These are phyloP conservation scores for Peromyscus attwateri DNA, from an alignment of 2,797 vertebrate species.

Conservation along the genomic window DNA sequence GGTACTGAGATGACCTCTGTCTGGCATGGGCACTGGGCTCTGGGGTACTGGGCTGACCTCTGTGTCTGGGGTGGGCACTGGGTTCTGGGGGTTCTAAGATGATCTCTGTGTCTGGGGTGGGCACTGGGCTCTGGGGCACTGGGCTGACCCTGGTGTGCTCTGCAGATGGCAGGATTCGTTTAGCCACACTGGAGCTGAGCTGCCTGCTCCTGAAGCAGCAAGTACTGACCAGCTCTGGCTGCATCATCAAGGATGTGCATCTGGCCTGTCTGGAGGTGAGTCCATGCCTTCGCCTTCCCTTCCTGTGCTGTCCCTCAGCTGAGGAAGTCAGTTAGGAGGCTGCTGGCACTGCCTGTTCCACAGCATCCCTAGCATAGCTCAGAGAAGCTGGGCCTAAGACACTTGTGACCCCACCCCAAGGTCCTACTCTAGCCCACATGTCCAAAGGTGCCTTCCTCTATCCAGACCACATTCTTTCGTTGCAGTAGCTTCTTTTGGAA, in stretches of 20 bases:
- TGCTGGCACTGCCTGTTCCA: neutral
- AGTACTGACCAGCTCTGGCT: constrained; percentile 91
- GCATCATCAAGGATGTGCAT: constrained; percentile 97
- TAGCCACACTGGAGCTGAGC: constrained; percentile 96
- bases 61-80: neutral
- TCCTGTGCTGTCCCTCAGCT: fast-evolving
- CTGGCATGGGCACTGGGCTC: fast-evolving
- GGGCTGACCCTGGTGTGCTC: constrained; percentile 69
- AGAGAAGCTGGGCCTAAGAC: neutral
- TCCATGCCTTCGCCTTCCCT: neutral
- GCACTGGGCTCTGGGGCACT: neutral
- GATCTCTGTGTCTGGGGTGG: neutral
- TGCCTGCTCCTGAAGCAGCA: constrained; percentile 97
- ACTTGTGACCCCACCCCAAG: neutral
- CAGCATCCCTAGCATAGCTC: neutral
- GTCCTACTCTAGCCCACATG: fast-evolving
- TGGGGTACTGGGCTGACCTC: constrained; percentile 41
- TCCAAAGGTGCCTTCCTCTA: neutral
- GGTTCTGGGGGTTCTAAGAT: neutral
- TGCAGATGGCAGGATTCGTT: constrained; percentile 95
- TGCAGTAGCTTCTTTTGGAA: neutral
- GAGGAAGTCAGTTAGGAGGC: neutral
- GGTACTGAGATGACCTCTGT: neutral
- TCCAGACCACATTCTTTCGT: neutral
- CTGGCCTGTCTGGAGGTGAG: constrained; percentile 97